Base-by-base conservation (phyloP, 2,797 vertebrate genomes). In the Darevskia mixta region DNA sequence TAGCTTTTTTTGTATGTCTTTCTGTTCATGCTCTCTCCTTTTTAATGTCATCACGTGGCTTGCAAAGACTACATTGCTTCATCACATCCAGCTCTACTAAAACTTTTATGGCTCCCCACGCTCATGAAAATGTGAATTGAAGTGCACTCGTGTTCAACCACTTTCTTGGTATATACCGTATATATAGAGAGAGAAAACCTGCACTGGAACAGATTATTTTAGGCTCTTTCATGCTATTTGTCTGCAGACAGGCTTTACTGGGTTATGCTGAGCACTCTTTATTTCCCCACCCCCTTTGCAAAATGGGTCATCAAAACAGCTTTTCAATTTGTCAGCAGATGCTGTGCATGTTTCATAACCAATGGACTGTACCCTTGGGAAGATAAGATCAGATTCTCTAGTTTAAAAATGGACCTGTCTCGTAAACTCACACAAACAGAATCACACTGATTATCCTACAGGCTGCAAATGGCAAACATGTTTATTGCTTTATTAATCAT, bases 241-340 rank as follows among this genome's bases (percentile, higher is more conserved):
- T 86, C 83, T 8, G 1, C 41, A 89, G 88, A 92, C 7, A 80
- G 38, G 25, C 71, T 91, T 75, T 86, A 90, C 0, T 0, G 20
- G 87, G 79, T 45, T 1, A 0, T 58, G 84, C 88, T 3, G 2
- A 90, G 82, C 55, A 20, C 55, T 89, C 86, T 79, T 5, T 2
- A 76, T 86, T 89, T 83, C 72, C 20, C 4, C 82, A 55, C 86
- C 87, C 83, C 35, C 89, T 87, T 90, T 41, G 69, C 91, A 78
- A 86, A 94, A 90, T 84, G 18, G 87, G 88, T 89, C 92, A 90
- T n/a, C 90, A 66, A 82, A 94, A 85, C 88, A 91, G 81, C 80
- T 85, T 90, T 88, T 86, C 43, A 20, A 77, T 78, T 92, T 93
- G 91, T 79, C 92, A 92, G 77, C 81, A 83, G 82, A 89, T 72